Percentiles rank a stretch among this genome's conserved stretches.
phyloP scores from a whole-genome alignment of 2,797 vertebrate species.

The Cuculus canorus region DNA sequence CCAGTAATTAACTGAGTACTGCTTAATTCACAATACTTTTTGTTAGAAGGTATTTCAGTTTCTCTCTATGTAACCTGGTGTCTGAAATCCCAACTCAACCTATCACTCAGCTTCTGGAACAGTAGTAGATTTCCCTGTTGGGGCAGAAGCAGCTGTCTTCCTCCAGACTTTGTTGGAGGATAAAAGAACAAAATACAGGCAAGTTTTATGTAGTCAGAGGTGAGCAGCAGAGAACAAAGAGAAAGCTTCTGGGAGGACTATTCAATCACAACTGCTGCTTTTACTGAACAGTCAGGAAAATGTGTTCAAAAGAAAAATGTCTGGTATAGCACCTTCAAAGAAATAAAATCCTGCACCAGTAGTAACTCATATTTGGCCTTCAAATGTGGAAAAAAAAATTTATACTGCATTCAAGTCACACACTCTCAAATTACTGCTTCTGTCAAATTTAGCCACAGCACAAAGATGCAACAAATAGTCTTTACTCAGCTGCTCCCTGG shows the following conservation, averaged over 20 bases:
- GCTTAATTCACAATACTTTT: not conserved
- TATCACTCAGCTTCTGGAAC: not conserved
- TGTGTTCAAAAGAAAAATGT: not conserved
- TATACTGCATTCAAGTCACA: not conserved
- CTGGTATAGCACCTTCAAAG: not conserved
- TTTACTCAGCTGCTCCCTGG: not conserved
- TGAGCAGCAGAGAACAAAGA: not conserved
- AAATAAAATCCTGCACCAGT: not conserved
- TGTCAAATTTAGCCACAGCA: not conserved
- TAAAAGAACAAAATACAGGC: not conserved
- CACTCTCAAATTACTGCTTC: not conserved
- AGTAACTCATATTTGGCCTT: not conserved
- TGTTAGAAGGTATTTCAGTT: not conserved
- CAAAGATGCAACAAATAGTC: not conserved
- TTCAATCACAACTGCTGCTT: not conserved
- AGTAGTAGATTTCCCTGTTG: not conserved
- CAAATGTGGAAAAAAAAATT: not conserved
- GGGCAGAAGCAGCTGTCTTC: not conserved
- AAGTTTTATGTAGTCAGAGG: not conserved
- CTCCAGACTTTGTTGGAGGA: not conserved
- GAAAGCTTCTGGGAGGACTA: not conserved
- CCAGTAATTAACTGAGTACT: not conserved
- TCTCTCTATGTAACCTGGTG: not conserved
- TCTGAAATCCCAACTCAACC: not conserved
- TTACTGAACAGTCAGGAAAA: not conserved